These are phyloP conservation scores for Vollenhovia emeryi DNA, from an alignment of 1,140 invertebrate species.

Conservation along the genomic window DNA sequence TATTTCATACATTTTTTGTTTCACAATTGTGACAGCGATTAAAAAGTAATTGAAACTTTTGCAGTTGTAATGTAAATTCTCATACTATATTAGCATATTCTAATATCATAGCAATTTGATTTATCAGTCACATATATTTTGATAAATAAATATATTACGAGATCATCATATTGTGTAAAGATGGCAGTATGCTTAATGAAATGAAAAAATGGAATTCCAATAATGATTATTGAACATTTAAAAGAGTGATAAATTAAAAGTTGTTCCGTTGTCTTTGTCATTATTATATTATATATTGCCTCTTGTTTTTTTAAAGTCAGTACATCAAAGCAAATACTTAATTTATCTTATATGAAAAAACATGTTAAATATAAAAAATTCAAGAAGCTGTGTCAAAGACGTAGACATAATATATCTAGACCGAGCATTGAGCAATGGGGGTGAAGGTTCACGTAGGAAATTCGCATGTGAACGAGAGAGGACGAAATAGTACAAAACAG, in stretches of 20 bases:
- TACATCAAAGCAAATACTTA: not conserved
- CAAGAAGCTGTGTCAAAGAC: not conserved
- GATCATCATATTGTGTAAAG: constrained; percentile 37
- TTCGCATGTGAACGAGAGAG: no score
- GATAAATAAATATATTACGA: constrained; percentile 33
- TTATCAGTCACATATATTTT: constrained; percentile 11
- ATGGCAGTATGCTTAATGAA: constrained; percentile 35
- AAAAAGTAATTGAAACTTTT: not conserved
- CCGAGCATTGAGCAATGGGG: no score
- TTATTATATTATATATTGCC: not conserved
- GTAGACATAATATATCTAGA: no score
- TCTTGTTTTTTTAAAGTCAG: not conserved
- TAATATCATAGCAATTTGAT: not conserved
- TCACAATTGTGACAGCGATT: not conserved
- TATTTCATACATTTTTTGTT: not conserved
- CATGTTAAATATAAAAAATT: not conserved
- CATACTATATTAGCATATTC: not conserved
- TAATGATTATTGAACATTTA: not conserved
- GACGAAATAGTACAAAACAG: no score
- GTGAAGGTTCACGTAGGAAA: no score
- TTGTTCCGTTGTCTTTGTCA: not conserved
- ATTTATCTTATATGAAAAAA: not conserved
- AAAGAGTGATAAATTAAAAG: not conserved
- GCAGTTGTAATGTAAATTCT: not conserved
- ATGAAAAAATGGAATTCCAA: constrained; percentile 20